These are phyloP conservation scores for Ylistrum balloti DNA, from an alignment of 1,140 invertebrate genomes.

Conservation along the genomic window DNA sequence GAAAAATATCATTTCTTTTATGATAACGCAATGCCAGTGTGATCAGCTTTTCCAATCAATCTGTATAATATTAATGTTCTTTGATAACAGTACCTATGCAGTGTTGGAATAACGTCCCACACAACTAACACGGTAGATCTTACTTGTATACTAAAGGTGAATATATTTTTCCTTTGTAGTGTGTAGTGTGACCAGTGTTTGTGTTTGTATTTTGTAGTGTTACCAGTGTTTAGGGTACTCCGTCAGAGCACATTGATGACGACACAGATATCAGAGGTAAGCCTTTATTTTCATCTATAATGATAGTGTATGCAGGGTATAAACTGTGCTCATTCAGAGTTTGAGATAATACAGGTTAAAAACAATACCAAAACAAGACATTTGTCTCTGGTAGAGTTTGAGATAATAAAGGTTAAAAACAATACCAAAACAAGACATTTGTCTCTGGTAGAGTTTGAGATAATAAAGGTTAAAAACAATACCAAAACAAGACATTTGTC, in stretches of 20 bases:
- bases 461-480: no score
- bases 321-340: background rate
- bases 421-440: no score
- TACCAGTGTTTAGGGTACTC: background rate
- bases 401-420: no score
- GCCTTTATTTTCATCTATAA: background rate
- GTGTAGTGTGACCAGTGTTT: no score
- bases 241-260: background rate
- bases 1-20: no score
- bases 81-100: background rate
- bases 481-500: no score
- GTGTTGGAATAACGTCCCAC: background rate
- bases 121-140: background rate
- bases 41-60: background rate
- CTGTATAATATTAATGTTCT: background rate
- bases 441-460: no score
- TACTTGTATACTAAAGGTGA: background rate
- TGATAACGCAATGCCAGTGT: no score
- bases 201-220: no score
- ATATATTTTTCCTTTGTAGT: background rate
- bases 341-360: no score
- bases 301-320: background rate
- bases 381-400: no score
- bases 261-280: constrained; percentile 23
- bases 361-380: no score